Evolutionary conservation across 2,888 invertebrate species (phyloP), one percentile per base, ranked within the genome.

Genomic region (Cheilosia vulpina): DNA sequence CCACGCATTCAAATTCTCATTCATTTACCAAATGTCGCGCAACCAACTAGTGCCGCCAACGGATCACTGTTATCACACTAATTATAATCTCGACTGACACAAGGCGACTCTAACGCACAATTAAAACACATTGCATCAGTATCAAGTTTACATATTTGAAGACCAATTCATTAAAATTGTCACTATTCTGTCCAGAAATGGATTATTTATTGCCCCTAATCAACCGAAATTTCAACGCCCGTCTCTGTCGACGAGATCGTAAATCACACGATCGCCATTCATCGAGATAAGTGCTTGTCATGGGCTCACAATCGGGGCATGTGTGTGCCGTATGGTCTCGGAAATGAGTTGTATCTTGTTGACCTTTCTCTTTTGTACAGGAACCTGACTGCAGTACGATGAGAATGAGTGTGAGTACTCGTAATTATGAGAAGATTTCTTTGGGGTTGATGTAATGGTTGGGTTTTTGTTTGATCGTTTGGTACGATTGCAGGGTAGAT

Each of bases 131-230:
- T 13, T 5, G 13, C 63, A 15, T 31, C 34, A 41, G 41, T 45
- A 38, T 58, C 45, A 38, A 57, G 31, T 71, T 65, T 62, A 62
- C 41, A 50, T 53, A 31, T 38, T 55, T 71, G 57, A 68, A 71
- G 84, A 71, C 68, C 85, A 85, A 85, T 85, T 85, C 80, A 85
- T 85, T 81, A 85, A 85, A 85, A 80, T 85, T 85, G 85, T 85
- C 85, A 85, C 69, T 75, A 62, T 57, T 41, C 69, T 43, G 81
- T 69, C 76, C 34, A 57, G 50, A 62, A 60, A 17, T 43, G 69
- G 66, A 72, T 85, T 80, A 85, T 85, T 85, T 85, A 85, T 85
- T 66, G 57, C 71, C 50, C 66, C 72, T 81, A 85, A 85, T 85
- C 85, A 81, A 77, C 85, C 72, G 38, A 85, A 80, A 81, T 85